phyloP scores from a whole-genome alignment of 2,797 vertebrate species.

The Eurystomus glaucurus region DNA sequence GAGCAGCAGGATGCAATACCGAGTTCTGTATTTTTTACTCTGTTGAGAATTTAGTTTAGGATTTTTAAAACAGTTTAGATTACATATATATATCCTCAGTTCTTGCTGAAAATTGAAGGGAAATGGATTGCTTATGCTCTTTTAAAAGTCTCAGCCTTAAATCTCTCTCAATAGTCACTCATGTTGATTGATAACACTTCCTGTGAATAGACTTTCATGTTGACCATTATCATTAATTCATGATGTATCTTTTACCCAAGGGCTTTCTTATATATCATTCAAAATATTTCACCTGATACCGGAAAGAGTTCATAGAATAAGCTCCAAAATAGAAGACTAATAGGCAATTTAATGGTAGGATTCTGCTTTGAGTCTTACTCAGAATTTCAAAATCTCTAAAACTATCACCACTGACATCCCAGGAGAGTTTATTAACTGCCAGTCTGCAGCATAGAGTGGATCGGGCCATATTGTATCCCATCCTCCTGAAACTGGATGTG shows the following conservation, averaged over 20 bases:
- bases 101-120: not conserved
- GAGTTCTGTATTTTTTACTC: not conserved
- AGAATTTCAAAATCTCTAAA: conserved; percentile 20
- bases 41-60: not conserved
- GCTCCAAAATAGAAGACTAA: conserved; percentile 27
- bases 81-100: not conserved
- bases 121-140: not conserved
- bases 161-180: conserved; percentile 20
- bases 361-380: not conserved
- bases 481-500: not conserved
- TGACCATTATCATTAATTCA: conserved; percentile 69
- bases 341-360: not conserved
- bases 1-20: not conserved
- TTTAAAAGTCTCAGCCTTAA: conserved; percentile 18
- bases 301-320: conserved; percentile 3
- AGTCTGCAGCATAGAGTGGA: fast-evolving
- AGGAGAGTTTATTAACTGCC: not conserved
- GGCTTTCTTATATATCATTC: conserved; percentile 22
- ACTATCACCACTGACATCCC: not conserved
- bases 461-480: fast-evolving
- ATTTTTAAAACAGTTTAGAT: not conserved
- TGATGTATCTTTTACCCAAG: conserved; percentile 29
- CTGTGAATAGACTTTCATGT: conserved; percentile 16
- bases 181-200: conserved; percentile 45
- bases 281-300: conserved; percentile 29